Evolutionary conservation across 2,113 vertebrate genomes (phyloP), one percentile per base, ranked within the genome.

Genomic region (Centrocercus urophasianus): DNA sequence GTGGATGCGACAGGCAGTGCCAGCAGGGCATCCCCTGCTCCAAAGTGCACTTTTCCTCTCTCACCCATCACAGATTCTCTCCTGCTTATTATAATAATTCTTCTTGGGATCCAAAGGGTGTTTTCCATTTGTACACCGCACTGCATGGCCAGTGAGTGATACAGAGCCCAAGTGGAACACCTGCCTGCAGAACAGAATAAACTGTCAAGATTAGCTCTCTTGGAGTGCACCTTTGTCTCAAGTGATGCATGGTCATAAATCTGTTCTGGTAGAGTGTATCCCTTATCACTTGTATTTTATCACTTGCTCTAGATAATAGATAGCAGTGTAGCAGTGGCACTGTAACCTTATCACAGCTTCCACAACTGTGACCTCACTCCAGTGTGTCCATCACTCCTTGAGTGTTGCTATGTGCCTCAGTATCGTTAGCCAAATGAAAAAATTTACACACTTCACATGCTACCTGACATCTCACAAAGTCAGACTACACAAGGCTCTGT

Each of bases 281-380:
- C 32, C 48, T 91, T 89, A 88, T 36, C 69, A 77, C 43, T 34
- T 45, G 60, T 74, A 43, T 65, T 93, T 95, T 95, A 86, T 71
- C 93, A 72, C 14, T 30, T 75, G 45, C 80, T 94, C 86, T 78
- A 93, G 93, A 95, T 90, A 97, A 95, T 54, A n/a, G 40, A 32
- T 45, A 71, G 60, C 48, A 56, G 9, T 0, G 4, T 45, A 92
- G n/a, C n/a, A 59, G 48, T 28, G 32, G 83, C 30, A 79, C 17
- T 27, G 22, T 48, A 9, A 30, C 66, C 54, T 76, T 83, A 89
- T 77, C 71, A 79, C 40, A 85, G 67, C 85, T 95, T 91, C 81
- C 69, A 82, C 65, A 59, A 3, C 57, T 72, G 43, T 22, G 5
- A 30, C 38, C n/a, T 47, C 30, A 14, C 36, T 83, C 0, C 0